Base-by-base conservation (phyloP, 2,797 vertebrate genomes). In the Odontamblyopus lacepedii region DNA sequence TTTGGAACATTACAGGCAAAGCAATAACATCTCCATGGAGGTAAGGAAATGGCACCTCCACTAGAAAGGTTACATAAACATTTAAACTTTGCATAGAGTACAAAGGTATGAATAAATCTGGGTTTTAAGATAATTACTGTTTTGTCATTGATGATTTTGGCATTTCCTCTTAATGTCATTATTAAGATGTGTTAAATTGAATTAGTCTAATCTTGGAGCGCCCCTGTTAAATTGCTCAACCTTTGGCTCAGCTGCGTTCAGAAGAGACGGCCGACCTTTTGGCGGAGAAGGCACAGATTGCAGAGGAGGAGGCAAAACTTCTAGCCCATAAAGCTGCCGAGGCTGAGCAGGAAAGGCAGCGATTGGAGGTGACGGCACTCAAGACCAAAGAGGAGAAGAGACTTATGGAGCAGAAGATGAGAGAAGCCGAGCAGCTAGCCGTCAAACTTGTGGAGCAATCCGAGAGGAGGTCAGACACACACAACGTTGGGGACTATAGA, bases 381-480 rank as follows among this genome's bases (percentile, higher is more conserved):
- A 97, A 97, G 79, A 96, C 94, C 78, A 96, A 97, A 88, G 96
- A 98, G 83, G 97, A 98, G 87, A 96, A 97, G 76, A 89, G 95
- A 19, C 91, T 96, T 88, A 97, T 98, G 95, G 96, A 98, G 90
- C 96, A 98, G 89, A 97, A 98, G 93, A 96, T 97, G 95, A 92
- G 95, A 78, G 97, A 98, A 88, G 95, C 96, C 0, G 97, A 98
- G 91, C 91, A 95, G 82, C 93, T 97, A 38, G 95, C 96, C 0
- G 94, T 96, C 77, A 97, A 97, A 81, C 93, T 98, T 85, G 96
- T 96, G 83, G 96, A 98, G 89, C 96, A 98, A 78, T 97, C 97
- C 0, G 96, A 97, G 86, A 92, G 96, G 63, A 96, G 96, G 96
- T 98, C 60, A 71, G 83, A 26, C 9, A 26, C 55, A 56, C 3